Conservation (phyloP, 2,797 vertebrate genomes). For the Diceros bicornis region DNA sequence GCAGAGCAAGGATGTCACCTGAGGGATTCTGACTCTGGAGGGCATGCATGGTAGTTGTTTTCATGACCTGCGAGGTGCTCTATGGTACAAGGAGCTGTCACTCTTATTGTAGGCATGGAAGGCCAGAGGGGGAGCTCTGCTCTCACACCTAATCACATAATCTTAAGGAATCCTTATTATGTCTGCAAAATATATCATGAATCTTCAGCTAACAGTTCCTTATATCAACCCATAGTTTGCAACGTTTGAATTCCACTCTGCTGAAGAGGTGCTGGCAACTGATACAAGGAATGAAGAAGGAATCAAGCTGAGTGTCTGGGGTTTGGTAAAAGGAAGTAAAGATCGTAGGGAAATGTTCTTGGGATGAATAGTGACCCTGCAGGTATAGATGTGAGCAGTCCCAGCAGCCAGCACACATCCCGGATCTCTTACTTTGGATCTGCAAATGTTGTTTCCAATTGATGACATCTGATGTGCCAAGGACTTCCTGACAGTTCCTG, state of each 20-base stretch:
- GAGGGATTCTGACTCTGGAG: neutral
- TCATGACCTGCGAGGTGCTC: neutral
- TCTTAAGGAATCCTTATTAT: neutral
- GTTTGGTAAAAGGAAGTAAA: neutral
- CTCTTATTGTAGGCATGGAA: neutral
- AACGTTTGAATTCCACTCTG: neutral
- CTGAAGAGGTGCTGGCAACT: neutral
- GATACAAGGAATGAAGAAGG: neutral
- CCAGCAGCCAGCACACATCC: no score
- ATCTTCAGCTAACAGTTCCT: neutral
- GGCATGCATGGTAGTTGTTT: neutral
- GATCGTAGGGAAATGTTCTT: neutral
- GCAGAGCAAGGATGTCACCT: neutral
- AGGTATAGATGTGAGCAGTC: no score
- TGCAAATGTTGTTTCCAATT: conserved; percentile 82
- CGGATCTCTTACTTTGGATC: conserved; percentile 74
- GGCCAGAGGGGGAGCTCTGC: neutral
- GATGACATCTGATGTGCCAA: conserved; percentile 62
- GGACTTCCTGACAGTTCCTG: conserved; percentile 37
- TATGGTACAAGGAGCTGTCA: neutral
- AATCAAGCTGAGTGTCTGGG: neutral
- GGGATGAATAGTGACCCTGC: neutral
- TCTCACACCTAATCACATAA: neutral
- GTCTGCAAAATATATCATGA: neutral
- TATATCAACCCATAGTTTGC: neutral